These are phyloP conservation scores for Drosophila nr. perissopoda DNA, from an alignment of 2,888 invertebrate species.

Conservation along the genomic window DNA sequence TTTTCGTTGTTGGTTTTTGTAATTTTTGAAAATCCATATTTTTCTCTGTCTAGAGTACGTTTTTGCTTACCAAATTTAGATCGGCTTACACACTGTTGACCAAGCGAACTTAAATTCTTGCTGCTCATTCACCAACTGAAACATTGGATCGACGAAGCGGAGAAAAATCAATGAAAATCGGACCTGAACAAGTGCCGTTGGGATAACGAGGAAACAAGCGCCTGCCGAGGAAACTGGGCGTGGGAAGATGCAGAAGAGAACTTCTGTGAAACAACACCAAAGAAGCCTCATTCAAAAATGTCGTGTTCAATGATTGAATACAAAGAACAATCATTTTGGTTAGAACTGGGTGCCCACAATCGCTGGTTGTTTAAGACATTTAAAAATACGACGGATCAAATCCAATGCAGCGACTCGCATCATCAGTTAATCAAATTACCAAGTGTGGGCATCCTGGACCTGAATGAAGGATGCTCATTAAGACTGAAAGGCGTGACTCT, in stretches of 20 bases:
- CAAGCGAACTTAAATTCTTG: too few relatives aligned
- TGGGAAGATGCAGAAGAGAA: not conserved
- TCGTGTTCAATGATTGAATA: not conserved
- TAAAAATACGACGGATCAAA: not conserved
- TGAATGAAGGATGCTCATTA: not conserved
- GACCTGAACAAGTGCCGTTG: not conserved
- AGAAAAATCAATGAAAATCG: not conserved
- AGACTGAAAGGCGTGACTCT: not conserved
- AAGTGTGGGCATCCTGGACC: not conserved
- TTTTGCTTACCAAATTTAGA: too few relatives aligned
- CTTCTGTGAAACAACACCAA: too few relatives aligned
- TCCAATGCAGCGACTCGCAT: not conserved
- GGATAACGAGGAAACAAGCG: not conserved
- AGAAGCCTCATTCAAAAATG: not conserved
- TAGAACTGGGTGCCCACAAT: not conserved
- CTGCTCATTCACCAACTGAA: not conserved
- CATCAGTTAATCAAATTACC: not conserved
- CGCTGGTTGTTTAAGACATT: not conserved
- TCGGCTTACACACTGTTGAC: too few relatives aligned
- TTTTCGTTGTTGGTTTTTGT: not conserved
- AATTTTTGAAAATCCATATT: too few relatives aligned
- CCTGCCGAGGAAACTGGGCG: not conserved
- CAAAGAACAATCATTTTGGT: not conserved
- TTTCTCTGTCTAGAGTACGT: too few relatives aligned
- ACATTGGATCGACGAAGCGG: not conserved